These are phyloP conservation scores for Bradynema listronoti DNA, from an alignment of 1,140 invertebrate species.

Conservation along the genomic window DNA sequence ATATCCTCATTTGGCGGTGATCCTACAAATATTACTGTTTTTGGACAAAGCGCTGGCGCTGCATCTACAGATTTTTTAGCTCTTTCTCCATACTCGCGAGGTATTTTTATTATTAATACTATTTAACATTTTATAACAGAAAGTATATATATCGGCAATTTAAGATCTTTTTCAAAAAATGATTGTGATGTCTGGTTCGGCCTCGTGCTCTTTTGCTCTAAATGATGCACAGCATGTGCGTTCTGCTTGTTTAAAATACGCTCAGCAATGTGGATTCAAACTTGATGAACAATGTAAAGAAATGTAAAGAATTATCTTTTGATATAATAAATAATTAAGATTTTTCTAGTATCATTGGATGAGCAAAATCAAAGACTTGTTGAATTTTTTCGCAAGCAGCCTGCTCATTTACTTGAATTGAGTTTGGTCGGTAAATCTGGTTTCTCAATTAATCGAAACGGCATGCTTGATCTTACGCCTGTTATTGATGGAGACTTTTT, in stretches of 20 bases:
- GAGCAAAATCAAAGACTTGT: slow-evolving; percentile 26
- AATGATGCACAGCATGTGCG: slow-evolving; percentile 21
- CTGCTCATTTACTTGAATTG: slow-evolving; percentile 16
- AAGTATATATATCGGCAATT: slow-evolving; percentile 6
- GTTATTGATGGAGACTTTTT: slow-evolving; percentile 47
- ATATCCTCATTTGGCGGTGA: slow-evolving; percentile 63
- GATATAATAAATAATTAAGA: slow-evolving; percentile 21
- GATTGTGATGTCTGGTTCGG: slow-evolving; percentile 34
- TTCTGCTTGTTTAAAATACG: slow-evolving; percentile 23
- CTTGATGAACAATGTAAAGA: slow-evolving; percentile 26
- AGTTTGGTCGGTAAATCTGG: slow-evolving; percentile 24
- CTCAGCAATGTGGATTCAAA: slow-evolving; percentile 25
- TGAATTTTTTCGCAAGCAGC: slow-evolving; percentile 25
- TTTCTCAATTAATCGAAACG: slow-evolving; percentile 28
- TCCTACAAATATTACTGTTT: slow-evolving; percentile 66
- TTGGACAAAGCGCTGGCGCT: slow-evolving; percentile 69
- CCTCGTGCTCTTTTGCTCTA: slow-evolving; percentile 13
- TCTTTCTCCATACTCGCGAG: slow-evolving; percentile 39
- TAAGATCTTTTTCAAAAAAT: slow-evolving; percentile 35
- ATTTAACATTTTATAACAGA: too few relatives aligned
- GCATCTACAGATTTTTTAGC: slow-evolving; percentile 47
- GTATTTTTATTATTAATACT: too few relatives aligned
- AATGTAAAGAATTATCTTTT: too few relatives aligned
- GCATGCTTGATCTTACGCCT: slow-evolving; percentile 28
- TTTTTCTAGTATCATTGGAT: slow-evolving; percentile 15